Base-by-base conservation (phyloP, 2,888 invertebrate genomes). In the Brachynemurus nebulosus region DNA sequence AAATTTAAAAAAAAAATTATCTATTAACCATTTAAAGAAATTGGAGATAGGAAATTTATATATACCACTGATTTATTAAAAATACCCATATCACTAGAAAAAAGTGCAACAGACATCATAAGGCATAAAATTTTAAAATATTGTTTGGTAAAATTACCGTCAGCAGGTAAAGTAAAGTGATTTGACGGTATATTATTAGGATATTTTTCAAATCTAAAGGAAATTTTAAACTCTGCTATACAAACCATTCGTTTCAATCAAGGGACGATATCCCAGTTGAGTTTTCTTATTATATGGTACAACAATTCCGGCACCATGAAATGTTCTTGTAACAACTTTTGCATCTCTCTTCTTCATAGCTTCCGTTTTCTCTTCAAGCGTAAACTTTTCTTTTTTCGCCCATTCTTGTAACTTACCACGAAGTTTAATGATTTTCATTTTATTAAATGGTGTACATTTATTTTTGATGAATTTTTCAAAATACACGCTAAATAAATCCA, bases 281-380 rank as follows among this genome's bases (percentile, higher is more conserved):
- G 82, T 79, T 60, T 82, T 83, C 56, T 78, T 79, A 54, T 89
- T 71, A 45, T 80, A 81, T 0, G 91, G 91, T 2, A 93, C 92
- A 20, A 84, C 80, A 54, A 93, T 77, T 12, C 92, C 92, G 35
- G 80, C 78, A 45, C 77, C 77, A 61, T 90, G 88, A 53, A 90
- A 81, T 23, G 84, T 78, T 59, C 74, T 78, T 1, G 84, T 67
- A 1, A 86, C 76, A 9, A 75, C 70, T 48, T 70, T 72, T 35
- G 68, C 68, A 25, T 74, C 67, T n/a, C 81, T 68, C 40, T 69
- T 67, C 48, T 72, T 74, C 63, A 82, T 81, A 46, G 68, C 66
- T 19, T 64, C 57, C 8, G 74, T 72, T 35, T 70, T 73, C 46
- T 63, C 61, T 3, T 76, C 71, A 35, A 88, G 57, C 36, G 69